phyloP scores from a whole-genome alignment of 2,888 invertebrate species.

The Gisinianus flammeolus region DNA sequence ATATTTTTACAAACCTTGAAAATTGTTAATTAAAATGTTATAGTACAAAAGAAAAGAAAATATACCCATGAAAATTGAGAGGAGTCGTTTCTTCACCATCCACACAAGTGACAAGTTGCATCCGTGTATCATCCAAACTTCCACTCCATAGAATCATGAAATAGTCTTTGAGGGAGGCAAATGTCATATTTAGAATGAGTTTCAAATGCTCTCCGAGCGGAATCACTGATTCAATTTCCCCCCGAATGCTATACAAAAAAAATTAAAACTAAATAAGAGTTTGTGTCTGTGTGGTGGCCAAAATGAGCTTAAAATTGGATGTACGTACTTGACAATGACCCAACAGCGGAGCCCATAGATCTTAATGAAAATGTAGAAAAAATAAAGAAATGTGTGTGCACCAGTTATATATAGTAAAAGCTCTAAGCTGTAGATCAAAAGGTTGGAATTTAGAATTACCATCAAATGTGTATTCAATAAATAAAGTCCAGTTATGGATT shows the following conservation, averaged over 20 bases:
- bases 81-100: constrained; percentile 63
- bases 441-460: too few relatives aligned
- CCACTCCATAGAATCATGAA: constrained; percentile 82
- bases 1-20: not conserved
- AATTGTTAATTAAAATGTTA: not conserved
- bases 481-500: constrained; percentile 70
- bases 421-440: too few relatives aligned
- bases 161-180: constrained; percentile 72
- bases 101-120: constrained; percentile 70
- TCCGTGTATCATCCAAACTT: constrained; percentile 74
- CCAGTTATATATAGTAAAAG: too few relatives aligned
- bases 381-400: too few relatives aligned
- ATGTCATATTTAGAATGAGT: constrained; percentile 70
- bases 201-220: constrained; percentile 46
- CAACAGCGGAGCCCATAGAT: constrained; percentile 77
- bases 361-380: too few relatives aligned
- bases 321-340: constrained; percentile 61
- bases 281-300: not conserved
- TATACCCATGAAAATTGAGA: constrained; percentile 50
- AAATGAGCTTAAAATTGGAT: too few relatives aligned
- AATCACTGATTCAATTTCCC: constrained; percentile 54
- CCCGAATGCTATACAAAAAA: constrained; percentile 47
- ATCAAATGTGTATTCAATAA: constrained; percentile 75
- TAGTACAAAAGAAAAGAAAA: not conserved
- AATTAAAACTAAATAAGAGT: constrained; percentile 8